Conservation (phyloP, 2,888 invertebrate genomes). For the Epinotia bilunana region DNA sequence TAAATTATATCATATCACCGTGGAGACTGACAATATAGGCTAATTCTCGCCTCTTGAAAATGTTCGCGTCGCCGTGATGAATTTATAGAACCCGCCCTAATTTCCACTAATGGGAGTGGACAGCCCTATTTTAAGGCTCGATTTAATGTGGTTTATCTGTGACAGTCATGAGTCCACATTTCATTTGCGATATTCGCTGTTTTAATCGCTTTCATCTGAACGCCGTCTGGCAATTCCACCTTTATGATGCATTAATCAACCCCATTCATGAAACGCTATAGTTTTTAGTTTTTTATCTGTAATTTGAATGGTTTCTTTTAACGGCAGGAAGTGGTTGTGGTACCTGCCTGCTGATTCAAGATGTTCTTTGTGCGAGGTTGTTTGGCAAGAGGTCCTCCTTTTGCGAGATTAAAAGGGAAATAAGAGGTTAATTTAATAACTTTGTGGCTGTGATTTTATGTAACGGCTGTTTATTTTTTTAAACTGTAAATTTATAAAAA, state of each 20-base stretch:
- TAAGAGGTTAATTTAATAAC: background rate
- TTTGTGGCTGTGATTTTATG: background rate
- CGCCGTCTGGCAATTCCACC: constrained; percentile 18
- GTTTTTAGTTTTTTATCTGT: constrained; percentile 33
- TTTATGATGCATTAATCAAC: constrained; percentile 54
- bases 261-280: constrained; percentile 24
- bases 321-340: constrained; percentile 41
- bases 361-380: constrained; percentile 34
- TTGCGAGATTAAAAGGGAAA: constrained; percentile 18
- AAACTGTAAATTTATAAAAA: too few species aligned
- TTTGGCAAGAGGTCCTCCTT: constrained; percentile 30
- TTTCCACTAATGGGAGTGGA: constrained; percentile 66
- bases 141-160: constrained; percentile 41
- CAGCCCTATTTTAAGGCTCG: constrained; percentile 61
- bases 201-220: constrained; percentile 23
- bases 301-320: constrained; percentile 44
- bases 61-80: constrained; percentile 63
- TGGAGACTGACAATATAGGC: constrained; percentile 62
- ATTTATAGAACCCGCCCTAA: constrained; percentile 70
- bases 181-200: constrained; percentile 31
- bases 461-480: too few species aligned
- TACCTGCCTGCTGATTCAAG: constrained; percentile 37
- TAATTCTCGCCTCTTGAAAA: constrained; percentile 62
- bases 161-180: constrained; percentile 39
- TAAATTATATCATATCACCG: constrained; percentile 74